Base-by-base conservation (phyloP, 1,140 invertebrate species). In the Hermatobates lingyangjiaoensis region DNA sequence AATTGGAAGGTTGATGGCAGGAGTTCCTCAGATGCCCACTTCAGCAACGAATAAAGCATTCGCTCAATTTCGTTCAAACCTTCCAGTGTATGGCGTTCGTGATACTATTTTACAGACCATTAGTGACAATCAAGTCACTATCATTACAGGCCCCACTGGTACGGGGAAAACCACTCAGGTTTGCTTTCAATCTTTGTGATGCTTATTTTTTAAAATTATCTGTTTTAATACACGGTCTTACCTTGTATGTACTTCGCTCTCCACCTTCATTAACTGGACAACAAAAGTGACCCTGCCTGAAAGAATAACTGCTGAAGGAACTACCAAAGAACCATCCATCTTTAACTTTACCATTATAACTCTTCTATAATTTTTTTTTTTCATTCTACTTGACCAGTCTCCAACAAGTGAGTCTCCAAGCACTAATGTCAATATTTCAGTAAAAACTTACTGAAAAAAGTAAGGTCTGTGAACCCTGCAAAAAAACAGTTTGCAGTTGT, bases 101-200 rank as follows among this genome's bases (percentile, higher is more conserved):
- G 74, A 75, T 0, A 65, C 77, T 52, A 87, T 96, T 34, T 80
- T 95, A 75, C 68, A 75, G 18, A 75, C 79, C 0, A 86, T 96
- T 50, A 82, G 76, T 77, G 21, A 71, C 79, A 71, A 75, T 62
- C 68, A 74, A 59, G 73, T 82, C 2, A 62, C 74, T 0, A 68
- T 90, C 54, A 74, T 92, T 38, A 76, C 75, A 44, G 86, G 86
- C 15, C 81, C 84, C 54, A 87, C 87, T 0, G 87, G 88, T 1
- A 87, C 81, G 25, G 89, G 89, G 1, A 93, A 93, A 71, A 90
- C 87, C 1, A 93, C 88, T 0, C 88, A 93, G 67, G 68, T 71
- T 25, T 34, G 10, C 10, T 12, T 34, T 12, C 18, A 12, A 34
- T 34, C 18, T 34, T 18, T 12, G 18, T 34, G 10, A 34, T 34